Evolutionary conservation across 2,797 vertebrate species (phyloP).

Genomic region (Pseudochromis fuscus): DNA sequence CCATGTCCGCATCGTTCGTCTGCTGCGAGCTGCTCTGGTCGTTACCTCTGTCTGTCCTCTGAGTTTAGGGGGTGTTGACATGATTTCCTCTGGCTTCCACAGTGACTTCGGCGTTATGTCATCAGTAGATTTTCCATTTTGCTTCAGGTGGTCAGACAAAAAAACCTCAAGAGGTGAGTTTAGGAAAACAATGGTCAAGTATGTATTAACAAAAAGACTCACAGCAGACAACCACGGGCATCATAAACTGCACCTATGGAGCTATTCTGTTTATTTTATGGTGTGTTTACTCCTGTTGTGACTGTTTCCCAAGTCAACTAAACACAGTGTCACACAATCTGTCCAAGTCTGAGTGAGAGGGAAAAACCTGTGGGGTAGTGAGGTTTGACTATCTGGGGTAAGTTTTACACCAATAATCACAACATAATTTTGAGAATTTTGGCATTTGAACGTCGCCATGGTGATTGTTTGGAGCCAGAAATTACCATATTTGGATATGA

Average conservation of each 20-base stretch:
- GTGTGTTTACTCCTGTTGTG: background rate
- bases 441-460: too few relatives aligned
- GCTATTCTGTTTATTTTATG: conserved; percentile 6
- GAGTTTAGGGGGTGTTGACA: conserved; percentile 55
- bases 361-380: too few relatives aligned
- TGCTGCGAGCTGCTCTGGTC: conserved; percentile 24
- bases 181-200: conserved; percentile 27
- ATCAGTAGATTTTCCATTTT: conserved; percentile 50
- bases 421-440: too few relatives aligned
- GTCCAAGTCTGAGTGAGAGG: too few relatives aligned
- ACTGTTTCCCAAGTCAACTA: background rate
- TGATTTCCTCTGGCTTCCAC: conserved; percentile 56
- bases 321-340: background rate
- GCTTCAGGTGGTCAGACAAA: conserved; percentile 31
- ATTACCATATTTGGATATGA: too few relatives aligned
- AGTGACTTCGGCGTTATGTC: conserved; percentile 54
- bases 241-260: background rate
- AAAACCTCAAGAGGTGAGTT: conserved; percentile 18
- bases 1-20: conserved; percentile 37
- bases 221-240: conserved; percentile 1
- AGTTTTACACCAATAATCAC: too few relatives aligned
- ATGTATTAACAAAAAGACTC: conserved; percentile 21
- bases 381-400: too few relatives aligned
- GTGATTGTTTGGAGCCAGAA: too few relatives aligned
- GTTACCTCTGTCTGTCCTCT: conserved; percentile 41